Evolutionary conservation across 35 echinoderm and acorn worm species (phyloP), one percentile per base, ranked within the genome.

Genomic region (Amphiura filiformis): DNA sequence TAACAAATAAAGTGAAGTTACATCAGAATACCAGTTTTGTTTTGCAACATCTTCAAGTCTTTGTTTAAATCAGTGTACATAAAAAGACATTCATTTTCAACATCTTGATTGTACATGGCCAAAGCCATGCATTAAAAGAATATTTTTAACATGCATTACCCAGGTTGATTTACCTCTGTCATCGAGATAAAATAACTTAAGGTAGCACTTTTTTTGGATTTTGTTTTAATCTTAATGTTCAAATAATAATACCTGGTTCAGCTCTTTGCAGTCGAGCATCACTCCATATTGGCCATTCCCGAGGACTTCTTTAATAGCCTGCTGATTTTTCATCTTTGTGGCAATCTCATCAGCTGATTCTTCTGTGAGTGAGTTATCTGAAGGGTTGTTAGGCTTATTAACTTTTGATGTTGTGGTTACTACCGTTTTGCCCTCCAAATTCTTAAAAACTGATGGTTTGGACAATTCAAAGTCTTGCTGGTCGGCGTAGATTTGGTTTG

Each of bases 221-320:
- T n/a, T n/a, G n/a, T n/a, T n/a, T n/a, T n/a, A n/a, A n/a, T n/a
- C n/a, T n/a, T n/a, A n/a, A n/a, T n/a, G n/a, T n/a, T n/a, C n/a
- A n/a, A n/a, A n/a, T n/a, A n/a, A n/a, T n/a, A n/a, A n/a, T n/a
- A 93, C 91, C 86, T 83, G 30, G 36, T 93, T 93, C 23, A 93
- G 82, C 36, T 88, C 80, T 86, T 89, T 83, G 76, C 91, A 93
- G 17, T 35, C 22, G 30, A 56, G 77, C 1, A 57, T 32, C 1
- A 35, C n/a, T 17, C 34, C 57, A 41, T 88, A 85, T 13, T 64
- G 39, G 0, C 17, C 80, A 4, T 56, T 40, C 0, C 87, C 87
- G 1, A 93, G 44, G 0, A 84, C 56, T 13, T 32, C 57, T 23
- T 76, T 34, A 0, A 93, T 40, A 0, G 91, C 91, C 34, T 49